Evolutionary conservation across 1,140 invertebrate genomes (phyloP).

Genomic region (Oscheius sp.): DNA sequence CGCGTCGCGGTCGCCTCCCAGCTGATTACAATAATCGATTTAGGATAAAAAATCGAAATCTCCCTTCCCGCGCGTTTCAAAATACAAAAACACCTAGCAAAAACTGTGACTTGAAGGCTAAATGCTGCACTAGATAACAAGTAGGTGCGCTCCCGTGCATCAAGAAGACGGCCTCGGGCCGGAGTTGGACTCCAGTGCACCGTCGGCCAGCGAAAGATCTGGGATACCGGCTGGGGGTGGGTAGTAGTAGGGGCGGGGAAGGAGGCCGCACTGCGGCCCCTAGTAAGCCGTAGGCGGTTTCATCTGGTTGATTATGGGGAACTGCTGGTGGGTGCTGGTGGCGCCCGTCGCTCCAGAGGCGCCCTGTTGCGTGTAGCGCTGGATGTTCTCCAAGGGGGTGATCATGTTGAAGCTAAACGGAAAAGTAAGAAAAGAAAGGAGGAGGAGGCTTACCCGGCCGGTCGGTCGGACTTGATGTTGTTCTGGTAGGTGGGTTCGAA

Average conservation of each 20-base stretch:
- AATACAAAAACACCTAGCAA: neutral
- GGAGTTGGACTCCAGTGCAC: neutral
- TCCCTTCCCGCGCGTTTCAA: neutral
- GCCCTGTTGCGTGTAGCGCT: slow-evolving; percentile 51
- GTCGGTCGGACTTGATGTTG: slow-evolving; percentile 25
- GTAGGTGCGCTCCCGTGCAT: too few species aligned
- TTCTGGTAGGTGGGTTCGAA: slow-evolving; percentile 19
- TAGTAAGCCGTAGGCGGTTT: neutral
- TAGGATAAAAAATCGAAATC: neutral
- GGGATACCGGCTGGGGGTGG: neutral
- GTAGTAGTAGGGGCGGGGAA: neutral
- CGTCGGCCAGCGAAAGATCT: neutral
- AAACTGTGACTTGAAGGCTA: neutral
- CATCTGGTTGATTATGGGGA: slow-evolving; percentile 3
- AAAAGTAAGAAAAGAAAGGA: neutral
- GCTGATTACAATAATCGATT: too few species aligned
- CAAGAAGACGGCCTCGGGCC: neutral
- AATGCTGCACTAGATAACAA: too few species aligned
- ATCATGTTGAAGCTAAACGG: slow-evolving; percentile 59
- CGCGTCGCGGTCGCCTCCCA: too few species aligned
- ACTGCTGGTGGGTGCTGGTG: neutral
- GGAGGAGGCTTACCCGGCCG: slow-evolving; percentile 19
- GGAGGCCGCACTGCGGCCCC: neutral
- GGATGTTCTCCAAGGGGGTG: slow-evolving; percentile 58
- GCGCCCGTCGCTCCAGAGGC: slow-evolving; percentile 22